Conservation (phyloP, 2,797 vertebrate species). For the Enteromius trimaculatus region DNA sequence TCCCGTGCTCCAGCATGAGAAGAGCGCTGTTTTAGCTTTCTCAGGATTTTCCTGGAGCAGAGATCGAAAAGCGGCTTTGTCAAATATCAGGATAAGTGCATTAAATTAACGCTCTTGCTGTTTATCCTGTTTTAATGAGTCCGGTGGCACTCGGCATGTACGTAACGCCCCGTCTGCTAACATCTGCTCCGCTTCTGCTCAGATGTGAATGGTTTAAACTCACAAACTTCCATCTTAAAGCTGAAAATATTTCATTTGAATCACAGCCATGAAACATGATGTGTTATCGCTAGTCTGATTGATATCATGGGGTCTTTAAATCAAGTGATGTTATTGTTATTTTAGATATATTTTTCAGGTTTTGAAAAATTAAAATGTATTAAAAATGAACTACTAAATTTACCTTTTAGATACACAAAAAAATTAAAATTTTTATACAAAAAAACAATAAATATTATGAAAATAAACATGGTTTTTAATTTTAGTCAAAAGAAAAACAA, state of each 20-base stretch:
- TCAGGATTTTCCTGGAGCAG: slow-evolving; percentile 34
- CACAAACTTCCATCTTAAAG: not conserved
- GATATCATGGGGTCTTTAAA: not conserved
- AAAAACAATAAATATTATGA: too few relatives aligned
- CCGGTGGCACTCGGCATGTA: not conserved
- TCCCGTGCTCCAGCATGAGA: slow-evolving; percentile 56
- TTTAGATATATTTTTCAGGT: not conserved
- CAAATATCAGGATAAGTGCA: not conserved
- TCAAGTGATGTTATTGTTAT: not conserved
- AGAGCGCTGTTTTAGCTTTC: slow-evolving; percentile 60
- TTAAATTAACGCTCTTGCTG: not conserved
- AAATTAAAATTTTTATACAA: too few relatives aligned
- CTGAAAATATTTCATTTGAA: not conserved
- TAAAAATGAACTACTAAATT: not conserved
- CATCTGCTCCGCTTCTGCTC: not conserved
- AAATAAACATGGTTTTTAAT: not conserved
- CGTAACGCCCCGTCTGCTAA: not conserved
- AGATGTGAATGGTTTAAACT: not conserved
- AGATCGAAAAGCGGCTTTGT: not conserved
- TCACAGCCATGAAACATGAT: not conserved
- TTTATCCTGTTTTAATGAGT: not conserved
- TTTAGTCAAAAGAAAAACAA: not conserved
- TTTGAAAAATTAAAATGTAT: too few relatives aligned
- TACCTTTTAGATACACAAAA: not conserved
- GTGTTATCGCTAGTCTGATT: not conserved